Percentiles rank a stretch among this genome's conserved stretches.
Conservation (phyloP, 2,888 invertebrate species). For the Ennomos fuscantarius region DNA sequence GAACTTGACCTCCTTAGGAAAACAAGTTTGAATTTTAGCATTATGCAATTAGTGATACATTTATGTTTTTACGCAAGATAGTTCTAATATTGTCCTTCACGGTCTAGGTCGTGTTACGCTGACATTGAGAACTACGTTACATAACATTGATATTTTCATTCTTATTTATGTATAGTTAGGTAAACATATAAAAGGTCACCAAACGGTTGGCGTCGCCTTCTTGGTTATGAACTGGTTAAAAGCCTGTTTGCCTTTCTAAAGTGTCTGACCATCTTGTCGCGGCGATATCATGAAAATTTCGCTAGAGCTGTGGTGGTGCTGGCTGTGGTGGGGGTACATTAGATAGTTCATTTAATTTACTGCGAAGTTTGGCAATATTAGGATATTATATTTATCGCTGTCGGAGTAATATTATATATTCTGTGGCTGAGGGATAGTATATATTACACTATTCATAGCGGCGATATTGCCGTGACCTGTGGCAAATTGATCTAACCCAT, state of each 20-base stretch:
- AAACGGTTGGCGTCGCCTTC: constrained; percentile 32
- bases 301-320: constrained; percentile 7
- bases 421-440: constrained; percentile 33
- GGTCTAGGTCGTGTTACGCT: constrained; percentile 51
- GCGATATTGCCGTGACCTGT: constrained; percentile 47
- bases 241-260: constrained; percentile 35
- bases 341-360: constrained; percentile 30
- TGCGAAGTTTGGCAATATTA: constrained; percentile 29
- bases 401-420: no score
- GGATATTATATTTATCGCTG: constrained; percentile 34
- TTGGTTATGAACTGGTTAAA: constrained; percentile 32
- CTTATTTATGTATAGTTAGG: constrained; percentile 7
- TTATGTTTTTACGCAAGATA: constrained; percentile 55
- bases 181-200: constrained; percentile 37
- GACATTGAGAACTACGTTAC: constrained; percentile 35
- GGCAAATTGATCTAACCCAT: constrained; percentile 50
- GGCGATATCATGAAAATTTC: constrained; percentile 28
- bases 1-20: constrained; percentile 76
- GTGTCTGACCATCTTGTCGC: constrained; percentile 28
- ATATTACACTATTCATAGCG: constrained; percentile 52
- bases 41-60: constrained; percentile 64
- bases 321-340: no score
- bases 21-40: constrained; percentile 66
- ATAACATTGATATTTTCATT: constrained; percentile 30
- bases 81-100: constrained; percentile 49